Evolutionary conservation across 1,140 invertebrate genomes (phyloP), one percentile per base, ranked within the genome.

Genomic region (Zaprionus inermis): DNA sequence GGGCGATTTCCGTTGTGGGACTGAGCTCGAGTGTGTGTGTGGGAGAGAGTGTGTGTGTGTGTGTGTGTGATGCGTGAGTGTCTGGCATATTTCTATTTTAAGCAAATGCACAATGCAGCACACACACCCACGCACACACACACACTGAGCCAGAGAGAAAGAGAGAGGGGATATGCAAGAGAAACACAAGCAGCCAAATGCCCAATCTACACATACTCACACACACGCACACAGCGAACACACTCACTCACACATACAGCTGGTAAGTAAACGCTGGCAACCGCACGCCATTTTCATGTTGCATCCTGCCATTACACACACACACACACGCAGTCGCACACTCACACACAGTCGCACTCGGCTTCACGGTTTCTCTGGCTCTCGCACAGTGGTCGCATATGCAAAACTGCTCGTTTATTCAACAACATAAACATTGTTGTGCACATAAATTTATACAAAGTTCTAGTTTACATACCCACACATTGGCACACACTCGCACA

Each of bases 391-490:
- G 70, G 71, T 73, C 80, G 73, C 81, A 83, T 74, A 74, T 84
- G 81, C 79, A 88, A 82, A 85, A 85, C 82, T 86, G 83, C 70
- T 86, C 84, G 82, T 88, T 86, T 86, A 88, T 86, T 86, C 83
- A 86, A 86, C 83, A 86, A 86, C 82, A 86, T 86, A 86, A 86
- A 86, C 82, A 86, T 88, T 86, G 83, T 86, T 86, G 82, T 88
- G 79, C 82, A 88, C 82, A 86, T 86, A 86, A 86, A 86, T 86
- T 88, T 86, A 86, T 86, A 86, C 82, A 88, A 86, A 86, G 82
- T 86, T 88, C 82, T 86, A 86, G 82, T 88, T 86, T 86, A 73
- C 79, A 85, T 82, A 82, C 83, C 67, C 57, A 74, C 58, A 57
- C 51, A 69, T 38, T 49, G 30, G 28, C 46, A 74, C 51, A 58